Percentiles rank a stretch among this genome's conserved stretches.
Conservation (phyloP, 2,113 vertebrate genomes). For the Pica pica region DNA sequence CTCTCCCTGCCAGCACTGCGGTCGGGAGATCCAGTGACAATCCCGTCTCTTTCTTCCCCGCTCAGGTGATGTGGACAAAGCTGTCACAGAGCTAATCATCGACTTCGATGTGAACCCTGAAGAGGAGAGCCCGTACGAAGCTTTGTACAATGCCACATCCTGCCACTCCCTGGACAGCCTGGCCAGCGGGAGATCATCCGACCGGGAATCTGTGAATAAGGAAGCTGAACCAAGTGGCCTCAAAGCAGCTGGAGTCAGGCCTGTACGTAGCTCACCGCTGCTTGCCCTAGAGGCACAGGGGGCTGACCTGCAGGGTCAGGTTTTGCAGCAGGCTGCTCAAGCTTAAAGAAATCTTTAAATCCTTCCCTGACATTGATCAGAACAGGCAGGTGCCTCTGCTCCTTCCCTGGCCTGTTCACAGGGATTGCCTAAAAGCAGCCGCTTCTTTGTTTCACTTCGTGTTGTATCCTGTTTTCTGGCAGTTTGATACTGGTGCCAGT, state of each 20-base stretch:
- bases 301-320: not conserved
- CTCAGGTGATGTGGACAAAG: constrained; percentile 81
- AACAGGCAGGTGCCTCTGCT: not conserved
- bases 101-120: constrained; percentile 76
- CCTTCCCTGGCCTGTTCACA: not conserved
- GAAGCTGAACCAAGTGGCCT: constrained; percentile 72
- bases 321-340: not conserved
- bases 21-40: not conserved
- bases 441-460: rapidly evolving
- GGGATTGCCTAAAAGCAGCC: not conserved
- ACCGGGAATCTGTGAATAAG: constrained; percentile 82
- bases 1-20: not conserved
- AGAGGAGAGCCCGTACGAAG: constrained; percentile 92
- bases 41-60: not conserved
- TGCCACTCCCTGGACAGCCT: constrained; percentile 94
- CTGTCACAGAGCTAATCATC: constrained; percentile 80
- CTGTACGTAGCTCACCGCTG: constrained; percentile 56
- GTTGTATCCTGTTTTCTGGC: not conserved
- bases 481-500: not conserved
- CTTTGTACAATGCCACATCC: constrained; percentile 89
- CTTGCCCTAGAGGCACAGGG: not conserved
- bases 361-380: not conserved
- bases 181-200: constrained; percentile 89
- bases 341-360: not conserved
- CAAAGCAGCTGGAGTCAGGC: constrained; percentile 67